Conservation (phyloP, 64 coral and sea anemone species). For the Platygyra sinensis region DNA sequence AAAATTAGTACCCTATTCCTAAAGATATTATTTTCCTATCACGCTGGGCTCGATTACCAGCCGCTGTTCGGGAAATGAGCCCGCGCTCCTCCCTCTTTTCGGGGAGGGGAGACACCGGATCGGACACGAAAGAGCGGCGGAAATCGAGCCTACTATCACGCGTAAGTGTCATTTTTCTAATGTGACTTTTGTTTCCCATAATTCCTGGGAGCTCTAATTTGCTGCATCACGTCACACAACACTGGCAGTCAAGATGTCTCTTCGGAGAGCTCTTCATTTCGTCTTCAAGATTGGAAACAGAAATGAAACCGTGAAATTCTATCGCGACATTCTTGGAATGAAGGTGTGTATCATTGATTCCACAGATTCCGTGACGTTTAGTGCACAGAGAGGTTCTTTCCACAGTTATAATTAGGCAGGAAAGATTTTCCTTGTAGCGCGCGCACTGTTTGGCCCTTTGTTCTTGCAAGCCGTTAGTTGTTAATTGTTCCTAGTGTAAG, state of each 20-base stretch:
- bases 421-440: background rate
- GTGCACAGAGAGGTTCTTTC: background rate
- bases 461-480: background rate
- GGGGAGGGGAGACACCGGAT: no score
- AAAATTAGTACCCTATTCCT: no score
- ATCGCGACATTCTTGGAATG: slow-evolving; percentile 92
- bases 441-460: no score
- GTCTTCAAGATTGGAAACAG: slow-evolving; percentile 95
- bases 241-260: slow-evolving; percentile 81
- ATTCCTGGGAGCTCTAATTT: no score
- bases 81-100: no score
- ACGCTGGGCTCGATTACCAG: no score
- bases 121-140: no score
- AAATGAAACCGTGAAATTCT: slow-evolving; percentile 90
- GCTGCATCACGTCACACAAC: background rate
- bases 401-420: no score
- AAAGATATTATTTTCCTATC: no score
- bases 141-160: no score
- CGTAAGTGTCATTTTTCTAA: no score
- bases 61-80: no score
- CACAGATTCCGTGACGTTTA: background rate
- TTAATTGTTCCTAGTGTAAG: background rate
- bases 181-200: background rate
- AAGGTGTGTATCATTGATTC: slow-evolving; percentile 66
- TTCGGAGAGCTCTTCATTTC: slow-evolving; percentile 87